phyloP scores from a whole-genome alignment of 2,113 vertebrate species.

The Tragelaphus buxtoni region DNA sequence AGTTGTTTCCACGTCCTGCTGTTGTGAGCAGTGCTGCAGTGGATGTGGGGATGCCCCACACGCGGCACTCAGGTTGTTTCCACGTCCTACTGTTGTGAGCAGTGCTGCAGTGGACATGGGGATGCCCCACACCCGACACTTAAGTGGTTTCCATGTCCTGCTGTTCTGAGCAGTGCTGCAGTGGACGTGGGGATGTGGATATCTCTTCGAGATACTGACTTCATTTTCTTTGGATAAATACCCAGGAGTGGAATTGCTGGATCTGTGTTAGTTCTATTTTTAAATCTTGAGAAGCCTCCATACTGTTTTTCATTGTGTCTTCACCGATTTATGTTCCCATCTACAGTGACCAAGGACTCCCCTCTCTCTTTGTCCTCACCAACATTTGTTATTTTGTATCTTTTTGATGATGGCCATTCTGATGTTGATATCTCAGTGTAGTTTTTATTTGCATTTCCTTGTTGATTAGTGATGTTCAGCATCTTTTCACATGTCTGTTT shows the following conservation, averaged over 20 bases:
- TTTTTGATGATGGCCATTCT: neutral
- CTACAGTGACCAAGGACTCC: neutral
- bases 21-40: too few relatives aligned
- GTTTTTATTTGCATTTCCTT: neutral
- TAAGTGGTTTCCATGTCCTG: too few relatives aligned
- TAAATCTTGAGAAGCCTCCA: neutral
- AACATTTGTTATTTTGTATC: rapidly evolving
- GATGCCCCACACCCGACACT: neutral
- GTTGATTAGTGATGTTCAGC: too few relatives aligned
- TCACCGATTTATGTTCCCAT: neutral
- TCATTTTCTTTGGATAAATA: neutral
- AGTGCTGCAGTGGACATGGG: too few relatives aligned
- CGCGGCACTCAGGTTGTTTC: neutral
- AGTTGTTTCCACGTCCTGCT: neutral
- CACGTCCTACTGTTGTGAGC: neutral
- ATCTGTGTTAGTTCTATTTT: neutral
- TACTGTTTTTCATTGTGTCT: neutral
- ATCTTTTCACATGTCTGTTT: neutral
- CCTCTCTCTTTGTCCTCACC: neutral
- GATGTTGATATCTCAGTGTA: rapidly evolving
- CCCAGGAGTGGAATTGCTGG: neutral
- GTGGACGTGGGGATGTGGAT: neutral
- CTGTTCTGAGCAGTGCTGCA: neutral
- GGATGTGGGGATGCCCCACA: neutral
- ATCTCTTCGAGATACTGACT: neutral